These are phyloP conservation scores for Aphrophora alni DNA, from an alignment of 2,888 invertebrate genomes.

Conservation along the genomic window DNA sequence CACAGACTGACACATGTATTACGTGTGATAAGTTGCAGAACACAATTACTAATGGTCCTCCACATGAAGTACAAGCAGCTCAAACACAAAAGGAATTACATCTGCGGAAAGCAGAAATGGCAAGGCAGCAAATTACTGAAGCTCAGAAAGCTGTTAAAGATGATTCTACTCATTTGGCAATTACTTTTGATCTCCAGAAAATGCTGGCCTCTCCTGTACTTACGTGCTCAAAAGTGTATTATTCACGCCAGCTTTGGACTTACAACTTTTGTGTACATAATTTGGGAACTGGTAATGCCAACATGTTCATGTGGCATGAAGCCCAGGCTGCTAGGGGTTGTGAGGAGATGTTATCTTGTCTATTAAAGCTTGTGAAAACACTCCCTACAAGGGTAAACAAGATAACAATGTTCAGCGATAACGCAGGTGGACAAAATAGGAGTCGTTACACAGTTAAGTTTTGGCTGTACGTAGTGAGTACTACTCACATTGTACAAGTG, in stretches of 20 bases:
- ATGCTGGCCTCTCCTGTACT: slow-evolving; percentile 44
- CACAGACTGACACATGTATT: slow-evolving; percentile 16
- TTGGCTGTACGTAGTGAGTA: slow-evolving; percentile 45
- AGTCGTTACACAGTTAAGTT: slow-evolving; percentile 41
- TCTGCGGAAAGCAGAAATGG: slow-evolving; percentile 41
- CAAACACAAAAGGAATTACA: slow-evolving; percentile 16
- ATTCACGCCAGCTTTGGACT: slow-evolving; percentile 46
- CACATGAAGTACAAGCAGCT: neutral
- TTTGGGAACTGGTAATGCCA: slow-evolving; percentile 18
- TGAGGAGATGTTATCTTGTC: slow-evolving; percentile 45
- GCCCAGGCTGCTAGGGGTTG: slow-evolving; percentile 43
- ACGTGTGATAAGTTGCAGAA: slow-evolving; percentile 4
- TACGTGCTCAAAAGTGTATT: slow-evolving; percentile 45
- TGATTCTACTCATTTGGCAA: slow-evolving; percentile 10
- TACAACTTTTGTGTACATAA: slow-evolving; percentile 46
- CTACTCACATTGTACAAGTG: slow-evolving; percentile 29
- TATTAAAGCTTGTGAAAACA: slow-evolving; percentile 40
- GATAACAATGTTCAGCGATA: slow-evolving; percentile 43
- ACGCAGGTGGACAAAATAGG: slow-evolving; percentile 43
- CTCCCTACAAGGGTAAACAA: slow-evolving; percentile 37
- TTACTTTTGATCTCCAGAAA: slow-evolving; percentile 48
- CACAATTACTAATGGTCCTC: neutral
- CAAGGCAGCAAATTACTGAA: neutral
- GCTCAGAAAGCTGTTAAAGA: neutral
- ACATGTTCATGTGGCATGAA: slow-evolving; percentile 47